A percentile compares a stretch with the other conserved stretches of the same genome.
phyloP scores from a whole-genome alignment of 2,797 vertebrate genomes.

The Crenichthys baileyi region DNA sequence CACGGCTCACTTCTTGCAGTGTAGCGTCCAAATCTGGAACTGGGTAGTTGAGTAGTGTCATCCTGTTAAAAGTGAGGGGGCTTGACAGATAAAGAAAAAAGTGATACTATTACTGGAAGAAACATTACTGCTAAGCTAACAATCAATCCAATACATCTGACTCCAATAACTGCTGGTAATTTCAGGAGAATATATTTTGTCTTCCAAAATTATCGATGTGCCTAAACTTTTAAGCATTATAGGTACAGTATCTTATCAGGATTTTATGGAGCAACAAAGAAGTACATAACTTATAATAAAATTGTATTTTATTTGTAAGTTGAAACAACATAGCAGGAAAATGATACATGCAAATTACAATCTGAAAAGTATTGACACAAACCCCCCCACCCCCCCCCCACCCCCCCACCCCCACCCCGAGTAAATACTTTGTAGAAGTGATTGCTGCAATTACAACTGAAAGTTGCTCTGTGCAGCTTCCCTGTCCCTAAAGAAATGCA shows the following conservation, averaged over 20 bases:
- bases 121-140: not conserved
- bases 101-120: not conserved
- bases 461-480: too few species aligned
- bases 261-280: not conserved
- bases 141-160: not conserved
- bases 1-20: constrained; percentile 78
- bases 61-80: constrained; percentile 57
- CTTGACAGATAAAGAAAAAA: constrained; percentile 14
- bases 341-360: too few species aligned
- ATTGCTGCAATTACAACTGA: too few species aligned
- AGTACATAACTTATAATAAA: too few species aligned
- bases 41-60: constrained; percentile 80
- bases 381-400: too few species aligned
- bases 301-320: too few species aligned
- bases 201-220: not conserved
- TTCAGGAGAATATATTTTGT: not conserved
- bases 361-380: too few species aligned
- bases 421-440: too few species aligned
- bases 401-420: too few species aligned
- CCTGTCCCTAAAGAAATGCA: too few species aligned
- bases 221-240: not conserved
- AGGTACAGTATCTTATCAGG: not conserved
- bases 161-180: not conserved
- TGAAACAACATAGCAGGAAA: too few species aligned
- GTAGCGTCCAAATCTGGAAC: constrained; percentile 79